These are phyloP conservation scores for Callyntrura guangdongensis DNA, from an alignment of 2,888 invertebrate genomes.

Conservation along the genomic window DNA sequence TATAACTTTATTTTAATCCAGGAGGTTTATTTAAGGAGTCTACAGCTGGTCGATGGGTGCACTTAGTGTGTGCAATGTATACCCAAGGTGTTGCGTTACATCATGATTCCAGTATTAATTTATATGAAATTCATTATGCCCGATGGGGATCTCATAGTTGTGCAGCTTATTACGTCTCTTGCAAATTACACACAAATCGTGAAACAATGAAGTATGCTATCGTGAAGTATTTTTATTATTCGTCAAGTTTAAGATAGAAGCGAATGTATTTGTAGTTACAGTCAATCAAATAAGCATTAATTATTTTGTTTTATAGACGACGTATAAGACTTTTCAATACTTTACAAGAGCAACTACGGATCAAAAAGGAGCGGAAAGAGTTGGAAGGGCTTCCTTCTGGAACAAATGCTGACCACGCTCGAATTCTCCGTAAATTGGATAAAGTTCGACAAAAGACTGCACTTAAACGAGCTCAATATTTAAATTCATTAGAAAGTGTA, in stretches of 20 bases:
- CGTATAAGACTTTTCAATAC: conserved; percentile 78
- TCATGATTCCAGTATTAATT: conserved; percentile 90
- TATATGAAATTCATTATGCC: conserved; percentile 99
- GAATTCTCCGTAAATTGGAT: conserved; percentile 93
- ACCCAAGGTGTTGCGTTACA: conserved; percentile 99
- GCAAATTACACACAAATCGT: conserved; percentile 97
- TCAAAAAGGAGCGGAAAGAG: conserved; percentile 79
- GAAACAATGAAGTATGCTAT: conserved; percentile 89
- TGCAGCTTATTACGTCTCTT: conserved; percentile 97
- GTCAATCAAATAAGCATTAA: too few species aligned
- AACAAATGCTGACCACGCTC: conserved; percentile 84
- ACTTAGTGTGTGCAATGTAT: conserved; percentile 98
- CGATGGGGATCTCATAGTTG: conserved; percentile 98
- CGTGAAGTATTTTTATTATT: neutral
- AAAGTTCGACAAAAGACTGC: conserved; percentile 92
- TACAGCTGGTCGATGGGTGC: conserved; percentile 99
- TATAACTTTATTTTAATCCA: conserved; percentile 83
- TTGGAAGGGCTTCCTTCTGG: conserved; percentile 71
- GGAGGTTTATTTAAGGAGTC: conserved; percentile 98
- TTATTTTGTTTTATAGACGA: conserved; percentile 67
- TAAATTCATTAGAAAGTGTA: conserved; percentile 65
- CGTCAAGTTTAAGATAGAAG: too few species aligned
- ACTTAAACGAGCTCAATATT: conserved; percentile 75
- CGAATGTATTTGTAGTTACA: too few species aligned
- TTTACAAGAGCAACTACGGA: conserved; percentile 82